A percentile compares a stretch with the other conserved stretches of the same genome.
These are phyloP conservation scores for Amazona vittata DNA, from an alignment of 2,113 vertebrate genomes.

Conservation along the genomic window DNA sequence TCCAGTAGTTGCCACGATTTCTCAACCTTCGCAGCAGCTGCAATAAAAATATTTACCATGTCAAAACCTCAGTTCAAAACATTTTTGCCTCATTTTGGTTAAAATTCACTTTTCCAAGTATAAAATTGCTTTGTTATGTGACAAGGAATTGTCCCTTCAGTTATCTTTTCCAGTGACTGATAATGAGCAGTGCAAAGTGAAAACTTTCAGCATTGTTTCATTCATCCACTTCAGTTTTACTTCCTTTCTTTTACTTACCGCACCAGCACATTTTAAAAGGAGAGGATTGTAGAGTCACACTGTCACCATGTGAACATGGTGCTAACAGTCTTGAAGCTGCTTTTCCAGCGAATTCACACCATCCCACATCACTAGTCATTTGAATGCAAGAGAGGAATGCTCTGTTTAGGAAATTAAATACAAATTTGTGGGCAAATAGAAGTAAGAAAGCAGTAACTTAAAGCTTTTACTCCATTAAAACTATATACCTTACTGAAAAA, in stretches of 20 bases:
- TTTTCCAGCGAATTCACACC: conserved; percentile 7
- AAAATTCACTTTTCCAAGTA: neutral
- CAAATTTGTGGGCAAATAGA: neutral
- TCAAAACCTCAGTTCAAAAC: neutral
- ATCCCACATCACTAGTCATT: neutral
- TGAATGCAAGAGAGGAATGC: neutral
- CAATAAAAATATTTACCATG: neutral
- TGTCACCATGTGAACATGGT: neutral
- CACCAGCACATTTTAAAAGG: neutral
- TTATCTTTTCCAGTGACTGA: neutral
- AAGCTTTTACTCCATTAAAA: neutral
- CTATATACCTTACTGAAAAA: neutral
- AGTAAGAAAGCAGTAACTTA: neutral
- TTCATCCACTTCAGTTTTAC: neutral
- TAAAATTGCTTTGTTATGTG: neutral
- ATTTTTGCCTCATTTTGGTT: neutral
- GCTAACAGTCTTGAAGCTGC: neutral
- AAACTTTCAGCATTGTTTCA: neutral
- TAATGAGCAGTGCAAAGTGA: neutral
- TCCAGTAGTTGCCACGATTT: neutral
- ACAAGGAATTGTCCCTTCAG: neutral
- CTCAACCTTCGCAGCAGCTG: neutral
- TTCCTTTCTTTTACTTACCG: neutral
- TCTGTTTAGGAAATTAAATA: conserved; percentile 17
- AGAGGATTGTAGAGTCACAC: neutral